phyloP scores from a whole-genome alignment of 1,140 invertebrate species.

The Trichomalopsis sarcophagae region DNA sequence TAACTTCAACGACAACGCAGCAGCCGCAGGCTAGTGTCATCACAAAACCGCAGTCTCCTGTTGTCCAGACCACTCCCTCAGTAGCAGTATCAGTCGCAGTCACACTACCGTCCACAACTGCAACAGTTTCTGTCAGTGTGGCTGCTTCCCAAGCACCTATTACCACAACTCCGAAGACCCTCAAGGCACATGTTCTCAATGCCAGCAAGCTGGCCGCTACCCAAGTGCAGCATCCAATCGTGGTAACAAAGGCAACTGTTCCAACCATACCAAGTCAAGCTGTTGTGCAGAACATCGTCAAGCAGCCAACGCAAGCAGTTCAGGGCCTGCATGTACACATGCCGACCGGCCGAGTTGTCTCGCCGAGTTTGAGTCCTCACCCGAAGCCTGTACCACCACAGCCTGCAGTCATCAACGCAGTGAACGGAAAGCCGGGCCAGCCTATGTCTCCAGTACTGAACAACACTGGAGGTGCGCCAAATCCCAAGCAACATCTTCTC shows the following conservation, averaged over 20 bases:
- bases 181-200: constrained; percentile 77
- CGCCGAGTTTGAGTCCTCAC: constrained; percentile 68
- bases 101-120: constrained; percentile 38
- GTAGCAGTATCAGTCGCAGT: constrained; percentile 32
- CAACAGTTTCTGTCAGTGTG: constrained; percentile 17
- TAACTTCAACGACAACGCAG: not conserved
- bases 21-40: constrained; percentile 61
- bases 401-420: constrained; percentile 24
- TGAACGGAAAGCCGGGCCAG: constrained; percentile 62
- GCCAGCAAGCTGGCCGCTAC: constrained; percentile 64
- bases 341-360: constrained; percentile 63
- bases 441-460: constrained; percentile 72
- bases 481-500: constrained; percentile 70
- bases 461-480: constrained; percentile 64
- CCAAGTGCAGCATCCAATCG: constrained; percentile 53
- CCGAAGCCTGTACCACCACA: constrained; percentile 57
- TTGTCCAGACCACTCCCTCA: constrained; percentile 51
- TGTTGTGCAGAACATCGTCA: constrained; percentile 68
- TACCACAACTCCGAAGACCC: constrained; percentile 67
- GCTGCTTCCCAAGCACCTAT: constrained; percentile 1
- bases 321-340: constrained; percentile 68
- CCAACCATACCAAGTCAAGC: constrained; percentile 59
- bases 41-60: constrained; percentile 63
- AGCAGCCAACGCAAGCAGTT: constrained; percentile 63
- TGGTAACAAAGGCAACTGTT: constrained; percentile 59